Evolutionary conservation across 2,797 vertebrate genomes (phyloP).

Genomic region (Xyrichtys novacula): DNA sequence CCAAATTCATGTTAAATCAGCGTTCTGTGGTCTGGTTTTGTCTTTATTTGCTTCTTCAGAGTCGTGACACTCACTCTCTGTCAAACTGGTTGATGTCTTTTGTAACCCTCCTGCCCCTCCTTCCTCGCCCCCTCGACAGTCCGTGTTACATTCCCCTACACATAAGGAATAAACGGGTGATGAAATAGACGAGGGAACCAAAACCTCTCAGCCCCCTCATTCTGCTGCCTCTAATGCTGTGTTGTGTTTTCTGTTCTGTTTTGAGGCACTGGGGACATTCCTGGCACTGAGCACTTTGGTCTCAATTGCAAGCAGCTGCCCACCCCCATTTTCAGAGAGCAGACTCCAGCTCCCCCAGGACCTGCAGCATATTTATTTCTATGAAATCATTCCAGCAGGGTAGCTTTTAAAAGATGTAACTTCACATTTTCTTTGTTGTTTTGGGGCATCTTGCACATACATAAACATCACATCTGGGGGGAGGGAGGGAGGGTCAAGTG

Average conservation of each 20-base stretch:
- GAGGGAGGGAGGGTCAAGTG: background rate
- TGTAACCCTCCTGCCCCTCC: background rate
- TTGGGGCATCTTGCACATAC: constrained; percentile 6
- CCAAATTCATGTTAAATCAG: background rate
- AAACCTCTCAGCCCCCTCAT: constrained; percentile 11
- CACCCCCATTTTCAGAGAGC: constrained; percentile 55
- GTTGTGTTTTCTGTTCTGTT: constrained; percentile 57
- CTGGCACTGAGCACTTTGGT: constrained; percentile 50
- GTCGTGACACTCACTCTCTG: background rate
- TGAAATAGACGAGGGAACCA: constrained; percentile 24
- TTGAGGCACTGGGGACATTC: constrained; percentile 63
- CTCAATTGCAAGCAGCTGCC: constrained; percentile 76
- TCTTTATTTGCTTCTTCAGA: background rate
- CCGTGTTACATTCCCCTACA: background rate
- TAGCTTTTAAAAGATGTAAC: constrained; percentile 69
- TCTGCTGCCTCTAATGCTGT: constrained; percentile 45
- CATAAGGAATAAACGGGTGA: constrained; percentile 5
- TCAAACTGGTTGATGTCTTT: background rate
- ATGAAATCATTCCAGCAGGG: constrained; percentile 69
- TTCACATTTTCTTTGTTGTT: constrained; percentile 58
- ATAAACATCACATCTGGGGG: constrained; percentile 5
- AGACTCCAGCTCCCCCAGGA: constrained; percentile 61
- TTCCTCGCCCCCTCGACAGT: background rate
- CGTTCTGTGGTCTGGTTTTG: background rate
- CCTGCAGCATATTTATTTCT: constrained; percentile 65